These are phyloP conservation scores for Hipparchia sbordonii DNA, from an alignment of 2,888 invertebrate genomes.

Conservation along the genomic window DNA sequence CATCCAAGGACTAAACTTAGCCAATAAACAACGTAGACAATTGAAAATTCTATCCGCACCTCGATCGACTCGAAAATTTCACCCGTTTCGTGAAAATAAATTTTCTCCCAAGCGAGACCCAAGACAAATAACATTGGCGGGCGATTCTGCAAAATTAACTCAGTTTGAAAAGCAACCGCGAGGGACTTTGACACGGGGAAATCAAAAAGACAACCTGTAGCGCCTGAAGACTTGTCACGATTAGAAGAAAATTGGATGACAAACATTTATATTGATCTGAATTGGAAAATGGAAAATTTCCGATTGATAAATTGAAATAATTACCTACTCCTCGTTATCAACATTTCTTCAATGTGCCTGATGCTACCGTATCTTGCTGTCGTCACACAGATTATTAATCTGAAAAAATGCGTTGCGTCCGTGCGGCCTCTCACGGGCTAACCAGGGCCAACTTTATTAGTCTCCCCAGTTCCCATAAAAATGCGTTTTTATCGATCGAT, in stretches of 20 bases:
- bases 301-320: too few species aligned
- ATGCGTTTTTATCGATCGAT: too few species aligned
- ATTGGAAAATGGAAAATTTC: not conserved
- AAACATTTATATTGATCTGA: not conserved
- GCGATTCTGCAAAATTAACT: constrained; percentile 39
- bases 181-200: constrained; percentile 35
- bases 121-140: constrained; percentile 43
- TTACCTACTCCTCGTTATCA: too few species aligned
- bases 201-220: constrained; percentile 19
- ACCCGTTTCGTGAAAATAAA: constrained; percentile 63
- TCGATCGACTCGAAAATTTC: constrained; percentile 59
- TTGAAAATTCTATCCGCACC: constrained; percentile 60
- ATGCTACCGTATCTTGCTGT: too few species aligned
- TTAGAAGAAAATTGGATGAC: constrained; percentile 20
- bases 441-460: too few species aligned
- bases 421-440: too few species aligned
- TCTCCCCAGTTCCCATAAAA: too few species aligned
- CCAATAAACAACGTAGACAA: constrained; percentile 44
- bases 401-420: too few species aligned
- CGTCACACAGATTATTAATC: too few species aligned
- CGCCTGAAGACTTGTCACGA: constrained; percentile 7
- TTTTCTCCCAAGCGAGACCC: constrained; percentile 43
- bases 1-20: constrained; percentile 40
- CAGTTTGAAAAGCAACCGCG: constrained; percentile 35
- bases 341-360: too few species aligned